phyloP scores from a whole-genome alignment of 2,888 invertebrate genomes.

The Mesopsocus fuscifrons region DNA sequence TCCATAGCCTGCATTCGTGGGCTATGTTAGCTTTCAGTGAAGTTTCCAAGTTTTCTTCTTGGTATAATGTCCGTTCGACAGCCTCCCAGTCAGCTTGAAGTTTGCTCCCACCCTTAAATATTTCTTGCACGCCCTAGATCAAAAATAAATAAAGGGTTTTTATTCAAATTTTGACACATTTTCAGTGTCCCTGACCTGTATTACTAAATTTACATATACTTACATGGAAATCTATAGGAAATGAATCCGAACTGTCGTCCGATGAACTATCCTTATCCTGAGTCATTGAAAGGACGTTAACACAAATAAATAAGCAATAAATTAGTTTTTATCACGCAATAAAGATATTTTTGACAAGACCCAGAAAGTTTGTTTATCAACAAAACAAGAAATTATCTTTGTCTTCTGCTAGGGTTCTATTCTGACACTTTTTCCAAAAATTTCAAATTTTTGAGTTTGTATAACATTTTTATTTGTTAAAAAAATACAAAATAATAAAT shows the following conservation, averaged over 20 bases:
- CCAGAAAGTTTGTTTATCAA: too few relatives aligned
- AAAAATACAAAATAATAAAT: too few relatives aligned
- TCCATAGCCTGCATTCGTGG: slow-evolving; percentile 4
- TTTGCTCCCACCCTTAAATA: background rate
- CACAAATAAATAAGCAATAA: too few relatives aligned
- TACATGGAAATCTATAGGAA: background rate
- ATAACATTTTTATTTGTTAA: too few relatives aligned
- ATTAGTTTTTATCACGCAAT: too few relatives aligned
- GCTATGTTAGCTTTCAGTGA: background rate
- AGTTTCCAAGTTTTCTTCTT: background rate
- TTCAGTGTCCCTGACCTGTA: too few relatives aligned
- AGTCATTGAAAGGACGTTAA: background rate
- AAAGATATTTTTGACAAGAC: too few relatives aligned
- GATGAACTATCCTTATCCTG: background rate
- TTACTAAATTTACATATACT: background rate
- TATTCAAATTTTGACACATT: too few relatives aligned
- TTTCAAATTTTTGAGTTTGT: too few relatives aligned
- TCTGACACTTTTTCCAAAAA: too few relatives aligned
- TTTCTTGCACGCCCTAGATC: background rate
- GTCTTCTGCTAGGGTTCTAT: too few relatives aligned
- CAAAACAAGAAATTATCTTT: too few relatives aligned
- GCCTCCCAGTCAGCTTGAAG: slow-evolving; percentile 4
- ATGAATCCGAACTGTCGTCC: background rate
- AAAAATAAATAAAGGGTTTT: background rate
- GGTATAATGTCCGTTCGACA: slow-evolving; percentile 3